Base-by-base conservation (phyloP, 2,888 invertebrate genomes). In the Stenodera caucasica region DNA sequence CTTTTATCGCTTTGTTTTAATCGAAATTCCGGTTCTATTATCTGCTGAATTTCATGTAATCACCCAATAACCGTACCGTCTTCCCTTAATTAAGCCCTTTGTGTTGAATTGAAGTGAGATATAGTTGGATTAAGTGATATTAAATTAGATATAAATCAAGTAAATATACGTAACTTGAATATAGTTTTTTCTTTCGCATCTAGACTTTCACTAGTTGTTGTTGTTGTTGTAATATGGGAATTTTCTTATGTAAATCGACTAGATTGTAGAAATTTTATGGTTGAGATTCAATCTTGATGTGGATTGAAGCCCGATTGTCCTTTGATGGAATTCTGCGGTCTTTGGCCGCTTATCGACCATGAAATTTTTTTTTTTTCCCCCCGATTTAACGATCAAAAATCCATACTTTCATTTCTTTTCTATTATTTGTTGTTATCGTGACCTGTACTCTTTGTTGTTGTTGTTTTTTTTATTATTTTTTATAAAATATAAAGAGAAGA, bases 1-100 rank as follows among this genome's bases (percentile, higher is more conserved):
- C n/a, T n/a, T 35, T 35, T 7, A 40, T 40, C 18, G 9, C 18
- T 3, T 45, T 45, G 21, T 45, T 45, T 45, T 45, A 45, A 45
- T 45, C 21, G 45, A 21, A 45, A 45, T n/a, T n/a, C n/a, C n/a
- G n/a, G n/a, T n/a, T n/a, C n/a, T n/a, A n/a, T n/a, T n/a, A n/a
- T n/a, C n/a, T 64, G 61, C 53, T 67, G 64, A 64, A 67, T 66
- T 67, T 63, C 61, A 54, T 56, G 55, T 61, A 67, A 64, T 57
- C 57, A 61, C 61, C 53, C 35, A 54, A 57, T 57, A 57, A 61
- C 37, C 49, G 26, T 6, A 5, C 29, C 49, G 56, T 60, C 56
- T 50, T 60, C 49, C 30, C 51, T 40, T 57, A 57, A 60, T 60
- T 60, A 60, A 60, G 56, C 56, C 40, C 30, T 56, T 56, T 53